Base-by-base conservation (phyloP, 2,888 invertebrate genomes). In the Anoncus sp. region DNA sequence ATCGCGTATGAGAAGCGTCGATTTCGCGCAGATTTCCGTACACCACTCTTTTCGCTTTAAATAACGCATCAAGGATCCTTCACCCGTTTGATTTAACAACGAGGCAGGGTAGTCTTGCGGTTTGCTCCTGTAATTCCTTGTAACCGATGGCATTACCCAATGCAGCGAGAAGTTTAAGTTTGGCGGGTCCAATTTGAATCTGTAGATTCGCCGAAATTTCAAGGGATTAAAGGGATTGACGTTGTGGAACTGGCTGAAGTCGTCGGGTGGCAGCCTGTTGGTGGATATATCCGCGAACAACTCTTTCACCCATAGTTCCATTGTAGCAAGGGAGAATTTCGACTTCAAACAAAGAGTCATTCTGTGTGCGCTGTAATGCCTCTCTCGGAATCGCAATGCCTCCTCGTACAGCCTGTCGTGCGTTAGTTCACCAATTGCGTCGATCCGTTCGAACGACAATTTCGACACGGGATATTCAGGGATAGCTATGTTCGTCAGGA, bases 341-440 rank as follows among this genome's bases (percentile, higher is more conserved):
- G 65, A 49, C 65, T 65, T 20, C 3, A 65, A 12, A 2, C 14
- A 14, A 18, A 65, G 43, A 10, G 65, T 40, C 51, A 65, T 65
- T 65, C 65, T 51, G 10, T 65, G 65, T 3, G 65, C 65, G 51
- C 65, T 65, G 65, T 65, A 65, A 49, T 65, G 51, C 14, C 38
- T 20, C 24, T 65, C 51, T 18, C 40, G 12, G 16, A 65, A 65
- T 27, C 51, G 7, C 3, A 51, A 20, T 9, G 40, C 14, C n/a
- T 51, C 49, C 24, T 4, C 24, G 24, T 51, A 51, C 22, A 51
- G 24, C n/a, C 24, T 22, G 24, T 16, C 49, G 24, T 51, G 22
- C 12, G 49, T 51, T 12, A 51, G 5, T 12, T 18, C 10, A 9
- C 47, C 18, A 20, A 47, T 20, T 20, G 18, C 47, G 47, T 47